Percentiles rank a stretch among this genome's conserved stretches.
phyloP scores from a whole-genome alignment of 2,113 vertebrate species.

The Brevimyrus niger region DNA sequence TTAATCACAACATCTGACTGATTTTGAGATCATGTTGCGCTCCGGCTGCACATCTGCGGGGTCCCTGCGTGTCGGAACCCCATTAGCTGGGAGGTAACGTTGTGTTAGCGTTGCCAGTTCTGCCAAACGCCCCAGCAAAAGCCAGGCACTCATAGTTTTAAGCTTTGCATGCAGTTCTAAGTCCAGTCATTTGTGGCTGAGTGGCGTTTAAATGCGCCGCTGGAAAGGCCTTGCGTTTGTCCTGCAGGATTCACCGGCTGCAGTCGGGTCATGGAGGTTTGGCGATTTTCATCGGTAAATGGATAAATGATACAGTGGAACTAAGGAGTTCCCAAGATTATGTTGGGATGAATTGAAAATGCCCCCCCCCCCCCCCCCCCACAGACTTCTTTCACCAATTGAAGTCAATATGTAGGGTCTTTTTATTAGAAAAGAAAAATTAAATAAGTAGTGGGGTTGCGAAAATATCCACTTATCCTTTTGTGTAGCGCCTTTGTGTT shows the following conservation, averaged over 20 bases:
- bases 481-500: background rate
- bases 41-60: constrained; percentile 31
- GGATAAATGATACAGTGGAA: background rate
- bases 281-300: background rate
- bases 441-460: background rate
- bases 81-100: constrained; percentile 50
- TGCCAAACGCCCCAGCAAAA: constrained; percentile 24
- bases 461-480: background rate
- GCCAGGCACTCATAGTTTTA: background rate
- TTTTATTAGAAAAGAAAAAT: background rate
- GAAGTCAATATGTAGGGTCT: background rate
- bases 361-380: background rate
- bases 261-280: background rate
- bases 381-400: background rate
- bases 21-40: constrained; percentile 40
- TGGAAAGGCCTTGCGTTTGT: background rate
- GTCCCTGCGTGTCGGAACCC: constrained; percentile 55
- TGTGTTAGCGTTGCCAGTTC: constrained; percentile 44
- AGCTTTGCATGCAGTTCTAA: background rate
- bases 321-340: background rate
- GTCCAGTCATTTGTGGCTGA: background rate
- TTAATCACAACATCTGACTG: constrained; percentile 54
- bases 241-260: background rate
- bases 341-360: background rate
- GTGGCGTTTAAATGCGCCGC: background rate